Evolutionary conservation across 2,888 invertebrate species (phyloP).

Genomic region (Drosophila tanythrix): DNA sequence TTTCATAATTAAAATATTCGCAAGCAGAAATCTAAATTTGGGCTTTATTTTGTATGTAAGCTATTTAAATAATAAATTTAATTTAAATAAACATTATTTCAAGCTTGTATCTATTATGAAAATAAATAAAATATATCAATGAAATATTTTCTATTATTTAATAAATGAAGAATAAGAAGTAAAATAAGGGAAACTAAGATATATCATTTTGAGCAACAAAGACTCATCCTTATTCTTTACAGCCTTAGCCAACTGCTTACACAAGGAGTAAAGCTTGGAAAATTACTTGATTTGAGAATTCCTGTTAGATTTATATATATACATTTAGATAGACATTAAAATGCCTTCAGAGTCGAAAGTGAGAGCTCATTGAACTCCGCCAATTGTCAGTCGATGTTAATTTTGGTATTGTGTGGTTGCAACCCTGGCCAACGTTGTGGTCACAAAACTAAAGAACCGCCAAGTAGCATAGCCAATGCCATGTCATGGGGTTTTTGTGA

Average conservation of each 20-base stretch:
- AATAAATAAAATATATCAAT: background rate
- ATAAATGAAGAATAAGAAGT: background rate
- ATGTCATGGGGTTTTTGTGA: constrained; percentile 54
- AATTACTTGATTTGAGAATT: background rate
- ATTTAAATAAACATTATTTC: too few relatives aligned
- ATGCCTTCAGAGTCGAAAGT: background rate
- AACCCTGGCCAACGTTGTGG: constrained; percentile 41
- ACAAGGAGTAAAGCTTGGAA: background rate
- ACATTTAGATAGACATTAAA: constrained; percentile 5
- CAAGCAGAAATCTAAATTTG: background rate
- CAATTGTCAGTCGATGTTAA: constrained; percentile 20
- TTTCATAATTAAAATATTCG: constrained; percentile 19
- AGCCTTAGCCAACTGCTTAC: too few relatives aligned
- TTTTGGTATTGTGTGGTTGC: constrained; percentile 31
- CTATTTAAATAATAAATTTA: background rate
- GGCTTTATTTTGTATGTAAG: background rate
- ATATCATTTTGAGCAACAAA: background rate
- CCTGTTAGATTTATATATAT: too few relatives aligned
- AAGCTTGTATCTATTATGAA: background rate
- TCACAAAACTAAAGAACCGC: constrained; percentile 46
- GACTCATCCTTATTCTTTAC: background rate
- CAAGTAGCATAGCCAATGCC: constrained; percentile 69
- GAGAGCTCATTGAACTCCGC: constrained; percentile 40
- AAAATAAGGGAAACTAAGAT: background rate
- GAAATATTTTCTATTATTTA: background rate